Evolutionary conservation across 92 coral and sea anemone species (phyloP).

Genomic region (Plumapathes pennacea): DNA sequence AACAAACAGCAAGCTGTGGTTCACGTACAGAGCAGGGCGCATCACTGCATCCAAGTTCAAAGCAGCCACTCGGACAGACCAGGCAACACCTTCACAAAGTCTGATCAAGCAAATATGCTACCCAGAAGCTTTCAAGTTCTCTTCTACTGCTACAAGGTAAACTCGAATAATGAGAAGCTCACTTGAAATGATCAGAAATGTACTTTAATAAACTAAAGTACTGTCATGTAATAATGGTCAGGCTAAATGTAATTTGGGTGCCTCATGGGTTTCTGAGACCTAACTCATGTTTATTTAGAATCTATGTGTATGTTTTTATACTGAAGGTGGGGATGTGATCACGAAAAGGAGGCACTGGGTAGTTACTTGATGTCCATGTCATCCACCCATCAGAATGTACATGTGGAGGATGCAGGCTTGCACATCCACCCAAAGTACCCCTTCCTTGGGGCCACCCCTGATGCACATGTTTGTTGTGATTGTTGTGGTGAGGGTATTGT

Average conservation of each 20-base stretch:
- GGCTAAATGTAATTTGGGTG: too few species aligned
- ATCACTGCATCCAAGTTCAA: slow-evolving; percentile 45
- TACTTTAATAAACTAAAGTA: too few species aligned
- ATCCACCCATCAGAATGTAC: slow-evolving; percentile 25
- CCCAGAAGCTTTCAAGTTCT: too few species aligned
- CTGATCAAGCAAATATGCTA: slow-evolving; percentile 39
- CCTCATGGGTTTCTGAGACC: too few species aligned
- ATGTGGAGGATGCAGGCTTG: slow-evolving; percentile 41
- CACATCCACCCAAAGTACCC: slow-evolving; percentile 36
- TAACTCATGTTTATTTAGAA: too few species aligned
- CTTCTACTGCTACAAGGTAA: too few species aligned
- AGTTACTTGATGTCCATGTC: slow-evolving; percentile 23
- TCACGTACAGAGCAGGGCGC: slow-evolving; percentile 22
- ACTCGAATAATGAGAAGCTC: too few species aligned
- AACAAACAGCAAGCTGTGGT: slow-evolving; percentile 35
- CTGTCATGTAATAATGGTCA: too few species aligned
- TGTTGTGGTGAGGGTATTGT: slow-evolving; percentile 55
- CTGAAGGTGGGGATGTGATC: slow-evolving; percentile 62
- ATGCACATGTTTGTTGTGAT: slow-evolving; percentile 51
- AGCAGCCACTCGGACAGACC: slow-evolving; percentile 47
- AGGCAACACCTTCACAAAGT: slow-evolving; percentile 28
- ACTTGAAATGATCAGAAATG: too few species aligned
- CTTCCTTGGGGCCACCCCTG: slow-evolving; percentile 59
- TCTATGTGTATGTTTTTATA: too few species aligned
- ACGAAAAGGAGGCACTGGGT: slow-evolving; percentile 45